These are phyloP conservation scores for Melospiza georgiana DNA, from an alignment of 2,113 vertebrate species.

Conservation along the genomic window DNA sequence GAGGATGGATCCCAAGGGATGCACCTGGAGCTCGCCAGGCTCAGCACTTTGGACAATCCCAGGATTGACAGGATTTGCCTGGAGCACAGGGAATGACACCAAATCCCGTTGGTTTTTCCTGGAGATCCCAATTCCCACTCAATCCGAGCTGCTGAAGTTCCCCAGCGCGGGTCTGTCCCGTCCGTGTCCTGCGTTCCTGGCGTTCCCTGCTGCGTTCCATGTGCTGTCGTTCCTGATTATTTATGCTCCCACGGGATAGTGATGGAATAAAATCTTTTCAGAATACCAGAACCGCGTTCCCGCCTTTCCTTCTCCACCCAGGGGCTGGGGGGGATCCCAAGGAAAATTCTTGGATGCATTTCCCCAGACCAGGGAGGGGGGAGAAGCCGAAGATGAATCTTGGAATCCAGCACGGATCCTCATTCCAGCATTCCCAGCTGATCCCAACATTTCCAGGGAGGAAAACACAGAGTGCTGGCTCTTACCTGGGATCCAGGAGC, in stretches of 20 bases:
- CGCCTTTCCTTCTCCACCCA: too few relatives aligned
- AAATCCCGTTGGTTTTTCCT: not conserved
- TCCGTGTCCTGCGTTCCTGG: not conserved
- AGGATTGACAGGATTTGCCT: not conserved
- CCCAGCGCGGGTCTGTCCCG: not conserved
- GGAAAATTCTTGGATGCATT: not conserved
- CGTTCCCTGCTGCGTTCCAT: not conserved
- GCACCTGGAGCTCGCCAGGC: not conserved
- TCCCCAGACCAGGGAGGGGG: not conserved
- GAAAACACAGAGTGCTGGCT: not conserved
- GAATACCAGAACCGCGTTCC: not conserved
- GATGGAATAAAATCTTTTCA: slow-evolving; percentile 77
- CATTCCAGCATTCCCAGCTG: not conserved
- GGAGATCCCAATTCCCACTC: not conserved
- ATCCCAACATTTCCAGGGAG: not conserved
- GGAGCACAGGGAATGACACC: not conserved
- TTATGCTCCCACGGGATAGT: slow-evolving; percentile 74
- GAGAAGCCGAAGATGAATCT: not conserved
- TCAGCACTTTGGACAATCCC: not conserved
- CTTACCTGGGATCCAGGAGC: not conserved
- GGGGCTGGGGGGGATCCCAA: not conserved
- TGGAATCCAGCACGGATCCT: not conserved
- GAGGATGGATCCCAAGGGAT: not conserved
- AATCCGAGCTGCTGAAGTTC: rapidly evolving
- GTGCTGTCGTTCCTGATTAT: slow-evolving; percentile 68